Conservation (phyloP, 2,888 invertebrate species). For the Monoplex corrugatus region DNA sequence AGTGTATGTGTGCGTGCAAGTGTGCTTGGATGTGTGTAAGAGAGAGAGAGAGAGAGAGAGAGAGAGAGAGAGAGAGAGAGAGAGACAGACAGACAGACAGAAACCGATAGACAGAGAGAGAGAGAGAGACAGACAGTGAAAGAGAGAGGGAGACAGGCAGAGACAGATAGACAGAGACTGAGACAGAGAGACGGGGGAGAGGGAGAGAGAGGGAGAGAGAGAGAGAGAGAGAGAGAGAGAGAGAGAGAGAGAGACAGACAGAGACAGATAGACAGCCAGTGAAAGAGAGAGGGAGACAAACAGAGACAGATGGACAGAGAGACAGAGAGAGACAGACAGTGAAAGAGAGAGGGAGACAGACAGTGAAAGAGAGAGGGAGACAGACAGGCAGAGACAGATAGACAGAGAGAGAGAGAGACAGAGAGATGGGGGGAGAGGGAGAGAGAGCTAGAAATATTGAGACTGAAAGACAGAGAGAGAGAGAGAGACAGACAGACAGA, state of each 20-base stretch:
- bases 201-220: not conserved
- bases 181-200: not conserved
- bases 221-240: no score
- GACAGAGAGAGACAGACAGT: no score
- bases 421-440: no score
- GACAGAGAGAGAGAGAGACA: not conserved
- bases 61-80: not conserved
- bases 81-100: not conserved
- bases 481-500: not conserved
- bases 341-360: no score
- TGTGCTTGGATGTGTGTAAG: no score
- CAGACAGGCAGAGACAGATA: not conserved
- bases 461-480: not conserved
- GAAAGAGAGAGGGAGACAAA: no score
- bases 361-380: no score
- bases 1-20: no score
- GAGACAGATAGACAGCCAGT: not conserved
- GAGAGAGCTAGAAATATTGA: no score
- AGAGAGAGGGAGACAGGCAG: not conserved
- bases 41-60: not conserved
- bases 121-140: not conserved
- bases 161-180: no score
- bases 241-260: constrained; percentile 12
- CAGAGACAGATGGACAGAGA: no score
- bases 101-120: not conserved